phyloP scores from a whole-genome alignment of 2,113 vertebrate species.

The Alouatta palliata region DNA sequence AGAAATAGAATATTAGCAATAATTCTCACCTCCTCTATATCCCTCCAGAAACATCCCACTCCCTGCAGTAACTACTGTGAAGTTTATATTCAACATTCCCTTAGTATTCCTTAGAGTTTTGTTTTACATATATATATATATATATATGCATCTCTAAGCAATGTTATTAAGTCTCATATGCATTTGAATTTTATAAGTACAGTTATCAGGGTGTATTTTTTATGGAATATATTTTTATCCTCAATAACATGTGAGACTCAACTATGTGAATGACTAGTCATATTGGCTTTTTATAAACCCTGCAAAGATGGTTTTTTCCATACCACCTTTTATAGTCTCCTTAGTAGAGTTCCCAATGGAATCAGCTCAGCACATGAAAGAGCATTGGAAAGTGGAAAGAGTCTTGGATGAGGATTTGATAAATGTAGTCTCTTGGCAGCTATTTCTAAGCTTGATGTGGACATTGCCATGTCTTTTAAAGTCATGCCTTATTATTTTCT shows the following conservation, averaged over 20 bases:
- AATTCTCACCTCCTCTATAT: background rate
- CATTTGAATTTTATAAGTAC: background rate
- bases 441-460: background rate
- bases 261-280: background rate
- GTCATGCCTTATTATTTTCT: background rate
- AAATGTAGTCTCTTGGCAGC: background rate
- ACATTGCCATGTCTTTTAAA: background rate
- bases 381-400: background rate
- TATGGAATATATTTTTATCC: background rate
- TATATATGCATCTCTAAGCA: background rate
- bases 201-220: background rate
- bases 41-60: background rate
- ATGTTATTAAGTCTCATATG: background rate
- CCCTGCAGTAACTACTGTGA: background rate
- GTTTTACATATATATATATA: background rate
- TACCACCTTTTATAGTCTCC: background rate
- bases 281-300: background rate
- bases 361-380: background rate
- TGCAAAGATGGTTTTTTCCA: background rate
- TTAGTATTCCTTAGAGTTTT: background rate
- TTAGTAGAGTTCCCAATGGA: background rate
- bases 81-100: background rate
- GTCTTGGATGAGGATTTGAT: background rate
- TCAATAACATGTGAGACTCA: background rate
- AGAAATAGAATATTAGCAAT: background rate